Evolutionary conservation across 1,140 invertebrate genomes (phyloP).

Genomic region (Eueides isabella): DNA sequence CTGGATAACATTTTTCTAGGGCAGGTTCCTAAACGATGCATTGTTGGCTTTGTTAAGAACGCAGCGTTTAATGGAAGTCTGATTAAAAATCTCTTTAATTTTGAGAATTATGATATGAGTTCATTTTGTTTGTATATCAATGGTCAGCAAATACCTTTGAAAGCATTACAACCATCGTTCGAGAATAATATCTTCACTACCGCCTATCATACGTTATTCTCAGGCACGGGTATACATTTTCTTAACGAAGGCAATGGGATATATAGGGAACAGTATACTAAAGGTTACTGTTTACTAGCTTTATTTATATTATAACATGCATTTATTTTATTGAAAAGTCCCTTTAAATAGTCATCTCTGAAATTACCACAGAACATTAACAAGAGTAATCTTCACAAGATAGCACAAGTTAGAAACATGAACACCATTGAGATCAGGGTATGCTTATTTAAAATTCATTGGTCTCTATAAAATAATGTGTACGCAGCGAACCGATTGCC

Average conservation of each 20-base stretch:
- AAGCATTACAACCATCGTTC: constrained; percentile 9
- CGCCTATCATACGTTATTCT: constrained; percentile 11
- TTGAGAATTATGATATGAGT: background rate
- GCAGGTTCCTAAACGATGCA: constrained; percentile 64
- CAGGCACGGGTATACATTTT: background rate
- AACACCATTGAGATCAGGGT: constrained; percentile 18
- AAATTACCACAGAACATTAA: background rate
- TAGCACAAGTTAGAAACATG: background rate
- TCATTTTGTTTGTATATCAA: constrained; percentile 11
- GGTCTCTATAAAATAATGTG: constrained; percentile 11
- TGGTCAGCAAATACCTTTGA: constrained; percentile 4
- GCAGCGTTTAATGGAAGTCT: constrained; percentile 7
- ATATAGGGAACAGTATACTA: constrained; percentile 2
- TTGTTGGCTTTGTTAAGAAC: constrained; percentile 56
- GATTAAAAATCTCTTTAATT: background rate
- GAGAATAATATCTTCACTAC: constrained; percentile 20
- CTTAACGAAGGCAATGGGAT: constrained; percentile 5
- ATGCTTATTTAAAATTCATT: constrained; percentile 26
- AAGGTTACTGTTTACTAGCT: constrained; percentile 12
- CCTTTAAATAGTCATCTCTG: constrained; percentile 3
- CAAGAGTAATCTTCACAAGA: background rate
- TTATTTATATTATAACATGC: constrained; percentile 6
- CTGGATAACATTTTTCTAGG: constrained; percentile 61
- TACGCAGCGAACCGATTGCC: constrained; percentile 26
- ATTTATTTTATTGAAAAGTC: constrained; percentile 5